Conservation (phyloP, 2,797 vertebrate species). For the Caiman crocodilus region DNA sequence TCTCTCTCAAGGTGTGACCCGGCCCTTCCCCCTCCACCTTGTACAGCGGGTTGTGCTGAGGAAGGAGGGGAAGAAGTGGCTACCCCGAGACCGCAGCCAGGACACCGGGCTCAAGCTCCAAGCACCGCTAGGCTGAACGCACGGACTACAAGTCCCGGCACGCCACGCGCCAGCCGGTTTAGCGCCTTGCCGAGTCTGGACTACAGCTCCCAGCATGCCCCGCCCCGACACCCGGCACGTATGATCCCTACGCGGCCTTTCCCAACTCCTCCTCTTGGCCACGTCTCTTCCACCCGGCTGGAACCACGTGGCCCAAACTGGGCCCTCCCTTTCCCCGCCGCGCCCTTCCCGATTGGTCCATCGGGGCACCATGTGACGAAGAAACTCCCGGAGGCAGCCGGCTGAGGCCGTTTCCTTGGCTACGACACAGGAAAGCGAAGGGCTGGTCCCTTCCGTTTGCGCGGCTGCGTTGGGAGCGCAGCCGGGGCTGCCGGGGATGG, state of each 20-base stretch:
- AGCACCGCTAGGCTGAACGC: not conserved
- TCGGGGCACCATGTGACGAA: not conserved
- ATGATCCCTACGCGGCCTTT: rapidly evolving
- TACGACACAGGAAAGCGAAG: constrained; percentile 77
- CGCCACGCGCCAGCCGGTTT: not conserved
- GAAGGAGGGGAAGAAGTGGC: too few species aligned
- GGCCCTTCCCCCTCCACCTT: too few species aligned
- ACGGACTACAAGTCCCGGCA: constrained; percentile 7
- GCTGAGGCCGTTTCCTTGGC: constrained; percentile 79
- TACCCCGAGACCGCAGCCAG: too few species aligned
- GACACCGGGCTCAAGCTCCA: too few species aligned
- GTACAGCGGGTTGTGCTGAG: too few species aligned
- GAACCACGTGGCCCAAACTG: not conserved
- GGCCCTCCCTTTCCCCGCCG: rapidly evolving
- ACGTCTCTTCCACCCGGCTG: constrained; percentile 50
- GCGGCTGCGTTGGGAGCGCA: constrained; percentile 52
- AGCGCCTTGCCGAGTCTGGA: not conserved
- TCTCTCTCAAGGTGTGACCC: too few species aligned
- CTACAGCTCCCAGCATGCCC: not conserved
- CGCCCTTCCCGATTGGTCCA: constrained; percentile 24
- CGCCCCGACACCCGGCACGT: not conserved
- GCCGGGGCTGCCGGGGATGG: constrained; percentile 65
- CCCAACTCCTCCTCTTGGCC: constrained; percentile 46
- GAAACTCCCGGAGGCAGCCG: constrained; percentile 72
- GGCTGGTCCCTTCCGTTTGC: constrained; percentile 67